These are phyloP conservation scores for Drosophila flavopinicola DNA, from an alignment of 2,888 invertebrate genomes.

Conservation along the genomic window DNA sequence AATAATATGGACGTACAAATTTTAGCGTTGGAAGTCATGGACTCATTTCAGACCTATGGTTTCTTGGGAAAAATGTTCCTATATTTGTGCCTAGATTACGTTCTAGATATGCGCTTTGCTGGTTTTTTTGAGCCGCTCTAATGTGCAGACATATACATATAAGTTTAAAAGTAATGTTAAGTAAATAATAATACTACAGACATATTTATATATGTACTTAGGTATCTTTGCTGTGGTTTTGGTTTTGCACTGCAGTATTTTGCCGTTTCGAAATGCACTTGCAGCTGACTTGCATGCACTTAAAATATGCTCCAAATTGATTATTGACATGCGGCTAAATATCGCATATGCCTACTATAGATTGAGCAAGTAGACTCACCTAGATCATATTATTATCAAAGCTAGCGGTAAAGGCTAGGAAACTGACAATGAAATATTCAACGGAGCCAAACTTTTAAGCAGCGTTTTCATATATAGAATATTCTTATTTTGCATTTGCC, in stretches of 20 bases:
- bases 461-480: background rate
- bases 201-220: background rate
- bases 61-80: no score
- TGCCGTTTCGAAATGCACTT: constrained; percentile 15
- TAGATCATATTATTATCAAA: constrained; percentile 6
- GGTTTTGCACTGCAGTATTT: background rate
- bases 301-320: no score
- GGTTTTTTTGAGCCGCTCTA: no score
- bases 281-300: constrained; percentile 13
- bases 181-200: background rate
- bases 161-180: no score
- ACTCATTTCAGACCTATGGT: no score
- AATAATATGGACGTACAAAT: no score
- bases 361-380: constrained; percentile 49
- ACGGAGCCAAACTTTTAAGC: constrained; percentile 7
- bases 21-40: no score
- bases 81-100: no score
- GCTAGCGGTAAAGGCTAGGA: constrained; percentile 1
- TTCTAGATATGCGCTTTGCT: no score
- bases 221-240: constrained; percentile 4
- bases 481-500: constrained; percentile 2
- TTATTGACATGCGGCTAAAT: no score
- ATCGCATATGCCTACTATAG: no score
- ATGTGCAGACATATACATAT: background rate
- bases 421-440: background rate